phyloP scores from a whole-genome alignment of 30 jellyfish, hydroid and myxozoan genomes.

The Turritopsis rubra region DNA sequence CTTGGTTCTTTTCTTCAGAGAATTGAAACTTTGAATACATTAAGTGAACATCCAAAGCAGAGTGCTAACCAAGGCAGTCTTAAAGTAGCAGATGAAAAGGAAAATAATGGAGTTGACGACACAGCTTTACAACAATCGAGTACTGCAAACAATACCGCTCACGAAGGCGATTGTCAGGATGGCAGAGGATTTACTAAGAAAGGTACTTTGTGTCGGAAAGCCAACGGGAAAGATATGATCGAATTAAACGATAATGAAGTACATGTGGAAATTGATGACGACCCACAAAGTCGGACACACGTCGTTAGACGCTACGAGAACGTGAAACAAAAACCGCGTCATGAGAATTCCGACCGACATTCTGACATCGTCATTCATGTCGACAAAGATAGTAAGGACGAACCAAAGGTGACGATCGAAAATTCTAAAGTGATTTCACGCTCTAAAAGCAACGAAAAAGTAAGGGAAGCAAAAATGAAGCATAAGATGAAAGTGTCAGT shows the following conservation, averaged over 20 bases:
- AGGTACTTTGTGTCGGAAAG: background rate
- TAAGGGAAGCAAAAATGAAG: background rate
- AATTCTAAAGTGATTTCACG: background rate
- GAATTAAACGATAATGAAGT: background rate
- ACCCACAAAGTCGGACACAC: background rate
- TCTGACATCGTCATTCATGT: conserved; percentile 4
- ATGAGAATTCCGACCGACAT: background rate
- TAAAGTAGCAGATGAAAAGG: background rate
- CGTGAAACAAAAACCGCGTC: background rate
- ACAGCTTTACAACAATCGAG: background rate
- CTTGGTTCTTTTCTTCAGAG: background rate
- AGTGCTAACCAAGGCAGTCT: background rate
- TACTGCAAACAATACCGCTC: background rate
- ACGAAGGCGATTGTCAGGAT: background rate
- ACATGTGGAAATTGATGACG: background rate
- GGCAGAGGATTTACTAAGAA: background rate
- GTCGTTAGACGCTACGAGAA: background rate
- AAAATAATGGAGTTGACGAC: background rate
- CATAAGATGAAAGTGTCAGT: background rate
- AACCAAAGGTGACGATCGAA: background rate
- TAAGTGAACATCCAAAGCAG: background rate
- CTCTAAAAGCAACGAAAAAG: background rate
- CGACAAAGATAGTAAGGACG: background rate
- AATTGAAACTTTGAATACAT: background rate
- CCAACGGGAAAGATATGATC: background rate